Conservation (phyloP, 1,140 invertebrate genomes). For the Arctopsyche grandis region DNA sequence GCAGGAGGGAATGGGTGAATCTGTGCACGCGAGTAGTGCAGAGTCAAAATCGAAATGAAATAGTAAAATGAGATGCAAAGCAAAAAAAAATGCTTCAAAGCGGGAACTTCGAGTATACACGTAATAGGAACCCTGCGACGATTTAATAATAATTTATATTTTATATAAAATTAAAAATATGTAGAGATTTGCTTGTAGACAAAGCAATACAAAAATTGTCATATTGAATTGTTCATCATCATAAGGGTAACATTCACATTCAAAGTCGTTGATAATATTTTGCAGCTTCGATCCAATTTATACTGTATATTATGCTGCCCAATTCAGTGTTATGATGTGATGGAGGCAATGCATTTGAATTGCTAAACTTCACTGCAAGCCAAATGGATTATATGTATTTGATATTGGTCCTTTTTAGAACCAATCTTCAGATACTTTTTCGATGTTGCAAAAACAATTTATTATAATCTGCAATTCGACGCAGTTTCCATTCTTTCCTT, state of each 20-base stretch:
- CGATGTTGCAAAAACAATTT: constrained; percentile 8
- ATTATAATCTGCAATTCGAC: constrained; percentile 7
- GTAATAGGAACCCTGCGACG: constrained; percentile 38
- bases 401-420: too few relatives aligned
- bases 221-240: too few relatives aligned
- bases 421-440: background rate
- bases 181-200: too few relatives aligned
- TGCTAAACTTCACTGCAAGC: too few relatives aligned
- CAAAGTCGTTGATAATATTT: too few relatives aligned
- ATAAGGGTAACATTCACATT: too few relatives aligned
- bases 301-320: too few relatives aligned
- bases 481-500: constrained; percentile 33
- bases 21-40: constrained; percentile 7
- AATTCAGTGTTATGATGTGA: too few relatives aligned
- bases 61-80: constrained; percentile 52
- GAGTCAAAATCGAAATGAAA: constrained; percentile 52
- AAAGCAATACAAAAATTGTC: too few relatives aligned
- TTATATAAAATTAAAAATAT: background rate
- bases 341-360: too few relatives aligned
- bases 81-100: constrained; percentile 49
- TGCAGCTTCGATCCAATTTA: too few relatives aligned
- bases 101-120: constrained; percentile 34
- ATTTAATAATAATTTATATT: constrained; percentile 6
- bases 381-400: too few relatives aligned
- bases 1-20: background rate